These are phyloP conservation scores for Fistularia tabacaria DNA, from an alignment of 2,797 vertebrate genomes.

Conservation along the genomic window DNA sequence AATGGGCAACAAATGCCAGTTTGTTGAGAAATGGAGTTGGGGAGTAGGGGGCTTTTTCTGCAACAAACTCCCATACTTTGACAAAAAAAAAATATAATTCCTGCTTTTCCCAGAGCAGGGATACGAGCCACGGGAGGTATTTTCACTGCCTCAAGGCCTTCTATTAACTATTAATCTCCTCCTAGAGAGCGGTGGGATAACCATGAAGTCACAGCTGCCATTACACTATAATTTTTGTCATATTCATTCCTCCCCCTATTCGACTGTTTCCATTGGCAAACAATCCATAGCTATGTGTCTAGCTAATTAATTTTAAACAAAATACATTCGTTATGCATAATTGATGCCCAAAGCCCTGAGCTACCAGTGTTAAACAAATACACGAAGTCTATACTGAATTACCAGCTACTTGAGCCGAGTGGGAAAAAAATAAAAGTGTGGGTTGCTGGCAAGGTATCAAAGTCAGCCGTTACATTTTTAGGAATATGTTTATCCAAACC, in stretches of 20 bases:
- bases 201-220: conserved; percentile 68
- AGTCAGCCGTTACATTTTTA: conserved; percentile 44
- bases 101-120: conserved; percentile 57
- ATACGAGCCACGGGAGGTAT: conserved; percentile 62
- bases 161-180: conserved; percentile 76
- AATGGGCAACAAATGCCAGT: neutral
- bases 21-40: neutral
- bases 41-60: conserved; percentile 28
- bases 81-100: conserved; percentile 53
- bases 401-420: conserved; percentile 54
- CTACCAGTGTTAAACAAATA: conserved; percentile 78
- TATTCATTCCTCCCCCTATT: conserved; percentile 12
- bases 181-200: conserved; percentile 61
- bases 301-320: conserved; percentile 79
- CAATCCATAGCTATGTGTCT: conserved; percentile 45
- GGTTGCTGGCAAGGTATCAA: conserved; percentile 51
- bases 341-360: conserved; percentile 71
- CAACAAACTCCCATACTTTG: conserved; percentile 53
- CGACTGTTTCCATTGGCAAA: conserved; percentile 70
- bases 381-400: conserved; percentile 70
- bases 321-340: conserved; percentile 77
- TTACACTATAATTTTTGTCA: conserved; percentile 39
- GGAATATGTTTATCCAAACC: conserved; percentile 57
- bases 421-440: conserved; percentile 41
- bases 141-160: conserved; percentile 72